Evolutionary conservation across 2,797 vertebrate genomes (phyloP), one percentile per base, ranked within the genome.

Genomic region (Limosa lapponica): DNA sequence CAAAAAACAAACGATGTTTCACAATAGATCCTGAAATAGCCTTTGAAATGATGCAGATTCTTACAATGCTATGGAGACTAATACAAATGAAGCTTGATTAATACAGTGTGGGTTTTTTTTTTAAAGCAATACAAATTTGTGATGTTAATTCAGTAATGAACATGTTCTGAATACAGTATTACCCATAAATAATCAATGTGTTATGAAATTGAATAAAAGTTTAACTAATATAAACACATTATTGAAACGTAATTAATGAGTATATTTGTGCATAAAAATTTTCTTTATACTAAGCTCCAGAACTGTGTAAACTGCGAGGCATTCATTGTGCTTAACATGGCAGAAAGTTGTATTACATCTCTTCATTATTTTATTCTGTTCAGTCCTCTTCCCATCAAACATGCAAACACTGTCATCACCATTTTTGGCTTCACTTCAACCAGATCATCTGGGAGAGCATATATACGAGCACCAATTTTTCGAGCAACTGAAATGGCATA

Each of bases 351-450:
- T 32, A 81, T 48, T 55, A 64, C 49, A 30, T 43, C 4, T 80
- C 79, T 92, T 94, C 64, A 89, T 98, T 97, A 98, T 97, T 98
- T 97, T 79, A 97, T 96, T 98, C 98, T 99, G 97, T 99, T 99
- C 93, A 99, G 91, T 95, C 98, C 98, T 90, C 98, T 98, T 87
- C 98, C 99, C 99, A 99, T 99, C 95, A 99, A 98, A 96, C 99
- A 99, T 41, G 99, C 99, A 54, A 99, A 99, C 93, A 99, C 97
- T 1, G 99, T 99, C 99, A 99, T 98, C 97, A 99, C 99, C 99
- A 99, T 99, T 98, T 99, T 99, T 89, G 99, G 99, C 82, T 99
- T 99, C 95, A 99, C 99, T 95, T 99, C 98, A 91, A 99, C 99
- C 52, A 99, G 97, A 95, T 99, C 99, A 14, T 99, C 99, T 8